These are phyloP conservation scores for Apodemia mormo DNA, from an alignment of 2,888 invertebrate genomes.

Conservation along the genomic window DNA sequence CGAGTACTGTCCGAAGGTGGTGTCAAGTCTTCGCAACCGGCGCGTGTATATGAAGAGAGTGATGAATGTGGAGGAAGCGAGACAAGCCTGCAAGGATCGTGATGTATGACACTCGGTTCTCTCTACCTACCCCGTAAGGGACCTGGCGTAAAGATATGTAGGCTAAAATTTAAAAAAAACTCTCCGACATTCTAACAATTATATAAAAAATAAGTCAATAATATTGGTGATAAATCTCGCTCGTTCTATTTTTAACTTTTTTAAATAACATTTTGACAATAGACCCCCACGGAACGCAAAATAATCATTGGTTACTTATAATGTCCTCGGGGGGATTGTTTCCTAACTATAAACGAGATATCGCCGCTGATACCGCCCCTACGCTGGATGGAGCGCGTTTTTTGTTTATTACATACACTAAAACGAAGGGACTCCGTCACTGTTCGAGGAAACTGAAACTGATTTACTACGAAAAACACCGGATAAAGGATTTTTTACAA, in stretches of 20 bases:
- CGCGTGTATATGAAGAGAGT: no score
- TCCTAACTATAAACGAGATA: slow-evolving; percentile 69
- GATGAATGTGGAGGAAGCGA: no score
- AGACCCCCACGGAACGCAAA: slow-evolving; percentile 53
- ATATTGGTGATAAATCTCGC: no score
- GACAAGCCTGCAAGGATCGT: no score
- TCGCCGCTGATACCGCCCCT: slow-evolving; percentile 53
- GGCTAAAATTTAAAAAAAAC: no score
- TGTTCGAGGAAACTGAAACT: background rate
- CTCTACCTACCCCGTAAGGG: no score
- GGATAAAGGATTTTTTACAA: background rate
- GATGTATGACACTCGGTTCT: no score
- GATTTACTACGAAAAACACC: background rate
- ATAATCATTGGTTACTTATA: slow-evolving; percentile 79
- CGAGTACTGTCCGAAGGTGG: no score
- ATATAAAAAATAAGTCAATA: no score
- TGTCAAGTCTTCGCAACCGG: no score
- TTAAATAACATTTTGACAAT: slow-evolving; percentile 43
- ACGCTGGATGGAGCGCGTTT: slow-evolving; percentile 50
- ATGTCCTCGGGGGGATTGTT: slow-evolving; percentile 66
- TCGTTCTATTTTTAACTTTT: background rate
- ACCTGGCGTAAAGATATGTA: no score
- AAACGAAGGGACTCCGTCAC: slow-evolving; percentile 24
- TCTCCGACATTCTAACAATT: no score
- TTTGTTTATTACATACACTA: slow-evolving; percentile 60